Evolutionary conservation across 2,113 vertebrate genomes (phyloP).

Genomic region (Hippocampus abdominalis): DNA sequence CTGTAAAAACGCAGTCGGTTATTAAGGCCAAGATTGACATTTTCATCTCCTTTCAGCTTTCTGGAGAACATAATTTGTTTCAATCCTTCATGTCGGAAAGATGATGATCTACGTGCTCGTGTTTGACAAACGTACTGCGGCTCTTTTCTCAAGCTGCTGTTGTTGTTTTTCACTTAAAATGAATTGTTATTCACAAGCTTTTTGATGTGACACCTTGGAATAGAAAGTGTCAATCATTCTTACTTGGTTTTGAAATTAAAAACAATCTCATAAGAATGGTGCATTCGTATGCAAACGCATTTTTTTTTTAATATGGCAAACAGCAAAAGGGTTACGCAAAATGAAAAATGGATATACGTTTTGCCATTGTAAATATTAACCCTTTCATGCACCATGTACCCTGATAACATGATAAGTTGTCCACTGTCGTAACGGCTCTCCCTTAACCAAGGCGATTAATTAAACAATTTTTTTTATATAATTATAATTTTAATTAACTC

Average conservation of each 20-base stretch:
- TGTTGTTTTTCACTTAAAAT: constrained; percentile 38
- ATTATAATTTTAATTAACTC: no score
- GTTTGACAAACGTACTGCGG: constrained; percentile 37
- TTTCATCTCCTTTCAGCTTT: constrained; percentile 18
- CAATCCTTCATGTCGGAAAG: constrained; percentile 28
- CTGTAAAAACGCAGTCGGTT: background rate
- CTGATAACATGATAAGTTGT: no score
- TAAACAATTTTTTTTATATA: no score
- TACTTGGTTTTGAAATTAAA: background rate
- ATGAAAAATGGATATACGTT: background rate
- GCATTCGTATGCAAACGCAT: background rate
- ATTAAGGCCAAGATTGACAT: constrained; percentile 7
- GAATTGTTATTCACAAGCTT: constrained; percentile 44
- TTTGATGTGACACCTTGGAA: constrained; percentile 30
- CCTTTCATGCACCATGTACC: no score
- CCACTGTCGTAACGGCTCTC: no score
- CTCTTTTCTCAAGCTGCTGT: constrained; percentile 37
- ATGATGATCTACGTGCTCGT: constrained; percentile 47
- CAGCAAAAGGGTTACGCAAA: background rate
- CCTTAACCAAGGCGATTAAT: no score
- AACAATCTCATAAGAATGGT: constrained; percentile 14
- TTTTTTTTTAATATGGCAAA: background rate
- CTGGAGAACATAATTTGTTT: constrained; percentile 16
- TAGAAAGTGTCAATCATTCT: constrained; percentile 16
- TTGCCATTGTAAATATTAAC: background rate